These are phyloP conservation scores for Thomomys bottae DNA, from an alignment of 2,113 vertebrate species.

Conservation along the genomic window DNA sequence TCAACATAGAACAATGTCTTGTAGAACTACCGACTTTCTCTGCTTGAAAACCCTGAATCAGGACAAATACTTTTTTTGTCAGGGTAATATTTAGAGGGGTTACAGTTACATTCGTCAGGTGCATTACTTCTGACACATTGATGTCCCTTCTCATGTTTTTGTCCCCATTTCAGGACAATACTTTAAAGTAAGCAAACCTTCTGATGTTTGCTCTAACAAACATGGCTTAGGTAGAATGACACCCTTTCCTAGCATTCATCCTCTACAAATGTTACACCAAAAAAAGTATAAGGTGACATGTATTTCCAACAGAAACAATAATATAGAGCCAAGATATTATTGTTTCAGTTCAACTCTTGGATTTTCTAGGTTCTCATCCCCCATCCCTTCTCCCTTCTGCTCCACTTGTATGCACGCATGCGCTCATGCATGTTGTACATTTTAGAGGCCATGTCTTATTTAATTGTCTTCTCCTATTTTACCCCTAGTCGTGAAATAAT, in stretches of 20 bases:
- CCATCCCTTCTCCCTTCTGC: no score
- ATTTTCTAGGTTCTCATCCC: rapidly evolving
- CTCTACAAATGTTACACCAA: not conserved
- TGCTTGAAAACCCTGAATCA: constrained; percentile 13
- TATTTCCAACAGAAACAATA: not conserved
- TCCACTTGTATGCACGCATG: no score
- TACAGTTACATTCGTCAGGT: no score
- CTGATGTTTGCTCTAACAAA: not conserved
- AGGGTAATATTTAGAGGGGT: no score
- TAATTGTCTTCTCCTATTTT: not conserved
- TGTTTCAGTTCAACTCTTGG: not conserved
- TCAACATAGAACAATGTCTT: constrained; percentile 16
- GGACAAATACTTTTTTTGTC: constrained; percentile 47
- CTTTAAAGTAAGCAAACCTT: not conserved
- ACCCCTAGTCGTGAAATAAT: no score
- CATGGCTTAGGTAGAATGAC: not conserved
- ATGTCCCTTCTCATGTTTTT: no score
- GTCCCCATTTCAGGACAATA: no score
- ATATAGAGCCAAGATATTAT: not conserved
- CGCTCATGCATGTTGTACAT: not conserved
- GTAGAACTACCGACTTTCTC: not conserved
- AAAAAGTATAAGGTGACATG: not conserved
- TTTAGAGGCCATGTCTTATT: not conserved
- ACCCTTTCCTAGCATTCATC: not conserved
- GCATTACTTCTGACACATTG: no score